Base-by-base conservation (phyloP, 2,113 vertebrate species). In the Pipra filicauda region DNA sequence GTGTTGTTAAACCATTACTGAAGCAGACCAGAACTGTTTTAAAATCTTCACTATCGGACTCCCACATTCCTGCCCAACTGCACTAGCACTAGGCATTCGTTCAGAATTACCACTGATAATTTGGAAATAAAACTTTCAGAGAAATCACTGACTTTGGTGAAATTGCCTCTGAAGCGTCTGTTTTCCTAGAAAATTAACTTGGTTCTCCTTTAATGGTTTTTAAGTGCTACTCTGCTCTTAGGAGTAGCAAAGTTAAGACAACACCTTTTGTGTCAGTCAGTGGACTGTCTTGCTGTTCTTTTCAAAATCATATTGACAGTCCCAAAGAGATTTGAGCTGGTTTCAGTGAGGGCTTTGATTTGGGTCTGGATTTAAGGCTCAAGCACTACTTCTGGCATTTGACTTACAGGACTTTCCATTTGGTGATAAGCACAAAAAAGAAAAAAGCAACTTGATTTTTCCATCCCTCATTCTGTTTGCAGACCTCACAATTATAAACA, bases 21-120 rank as follows among this genome's bases (percentile, higher is more conserved):
- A 75, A 82, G 80, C 92, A 90, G 76, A 94, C 77, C 85, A 94
- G 95, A 96, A 94, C 85, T 92, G 95, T 94, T 93, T 94, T 62
- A 54, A 93, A 67, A 94, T 94, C 88, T 90, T 71, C 8, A 0
- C 78, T 66, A 18, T 74, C 5, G 33, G 66, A 87, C 91, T 91
- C 84, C 77, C 72, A 94, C 74, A 33, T 88, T 92, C 33, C 59
- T 77, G 12, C n/a, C 55, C 87, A 73, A 62, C 69, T 69, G 74
- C 78, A 35, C 22, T 23, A 67, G 54, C 2, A 1, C 43, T 55
- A 33, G 83, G 46, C 14, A 0, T 70, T 80, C 21, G 14, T 90
- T 95, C 90, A 83, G 81, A 77, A 88, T 86, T 81, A 11, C 18
- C 37, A 26, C 13, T 64, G 51, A 39, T 80, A 62, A 79, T 66